These are phyloP conservation scores for Sternotherus odoratus DNA, from an alignment of 2,797 vertebrate genomes.

Conservation along the genomic window DNA sequence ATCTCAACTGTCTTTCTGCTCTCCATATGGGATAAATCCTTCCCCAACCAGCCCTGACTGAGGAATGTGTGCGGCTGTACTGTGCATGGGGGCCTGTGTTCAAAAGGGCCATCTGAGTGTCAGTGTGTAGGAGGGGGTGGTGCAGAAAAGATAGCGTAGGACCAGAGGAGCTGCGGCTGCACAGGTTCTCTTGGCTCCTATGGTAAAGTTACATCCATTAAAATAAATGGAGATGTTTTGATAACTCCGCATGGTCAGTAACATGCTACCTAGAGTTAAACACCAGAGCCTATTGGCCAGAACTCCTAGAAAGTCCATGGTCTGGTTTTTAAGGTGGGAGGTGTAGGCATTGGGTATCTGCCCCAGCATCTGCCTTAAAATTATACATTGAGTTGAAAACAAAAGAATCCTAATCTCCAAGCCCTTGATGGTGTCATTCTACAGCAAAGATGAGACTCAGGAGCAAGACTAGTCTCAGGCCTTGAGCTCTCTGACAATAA, in stretches of 20 bases:
- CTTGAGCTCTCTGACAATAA: background rate
- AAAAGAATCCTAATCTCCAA: background rate
- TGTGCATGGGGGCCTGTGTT: background rate
- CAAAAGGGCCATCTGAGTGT: background rate
- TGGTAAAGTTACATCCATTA: background rate
- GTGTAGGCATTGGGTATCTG: background rate
- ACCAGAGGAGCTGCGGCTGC: background rate
- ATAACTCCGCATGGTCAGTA: background rate
- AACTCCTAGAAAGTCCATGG: background rate
- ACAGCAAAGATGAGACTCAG: background rate
- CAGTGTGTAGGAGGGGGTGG: background rate
- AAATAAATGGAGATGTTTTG: background rate
- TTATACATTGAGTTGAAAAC: background rate
- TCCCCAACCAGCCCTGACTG: background rate
- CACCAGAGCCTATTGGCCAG: background rate
- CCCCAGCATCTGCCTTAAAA: background rate
- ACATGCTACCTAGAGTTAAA: background rate
- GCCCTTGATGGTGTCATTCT: background rate
- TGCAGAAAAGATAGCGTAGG: background rate
- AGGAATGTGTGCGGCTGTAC: background rate
- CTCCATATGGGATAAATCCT: background rate
- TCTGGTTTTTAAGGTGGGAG: background rate
- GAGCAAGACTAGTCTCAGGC: background rate
- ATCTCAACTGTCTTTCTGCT: background rate
- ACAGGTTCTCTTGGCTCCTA: background rate